Percentiles rank a stretch among this genome's conserved stretches.
Conservation (phyloP, 1,140 invertebrate genomes). For the Colletes latitarsis region DNA sequence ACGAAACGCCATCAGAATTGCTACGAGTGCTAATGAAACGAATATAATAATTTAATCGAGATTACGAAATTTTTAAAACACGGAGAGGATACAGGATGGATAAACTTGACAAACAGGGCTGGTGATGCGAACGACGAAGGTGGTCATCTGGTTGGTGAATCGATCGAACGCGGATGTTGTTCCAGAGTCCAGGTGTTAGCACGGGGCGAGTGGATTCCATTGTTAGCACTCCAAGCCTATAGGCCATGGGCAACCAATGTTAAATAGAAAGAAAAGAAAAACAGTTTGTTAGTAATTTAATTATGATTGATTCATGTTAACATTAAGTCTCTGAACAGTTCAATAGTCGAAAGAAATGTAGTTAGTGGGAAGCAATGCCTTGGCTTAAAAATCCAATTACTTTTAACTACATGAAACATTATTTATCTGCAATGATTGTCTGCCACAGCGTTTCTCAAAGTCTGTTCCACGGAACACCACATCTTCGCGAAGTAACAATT, state of each 20-base stretch:
- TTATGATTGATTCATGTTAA: conserved; percentile 77
- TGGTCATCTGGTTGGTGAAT: conserved; percentile 78
- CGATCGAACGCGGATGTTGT: conserved; percentile 80
- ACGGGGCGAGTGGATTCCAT: conserved; percentile 82
- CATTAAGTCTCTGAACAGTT: conserved; percentile 72
- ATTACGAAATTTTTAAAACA: conserved; percentile 46
- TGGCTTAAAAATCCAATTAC: conserved; percentile 3
- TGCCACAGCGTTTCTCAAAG: background rate
- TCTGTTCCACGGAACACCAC: too few species aligned
- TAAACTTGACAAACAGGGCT: conserved; percentile 79
- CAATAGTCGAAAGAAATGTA: conserved; percentile 75
- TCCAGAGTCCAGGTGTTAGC: conserved; percentile 82
- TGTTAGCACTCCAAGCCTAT: conserved; percentile 88
- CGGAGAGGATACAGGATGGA: conserved; percentile 72
- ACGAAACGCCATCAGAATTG: background rate
- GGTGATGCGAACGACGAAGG: conserved; percentile 80
- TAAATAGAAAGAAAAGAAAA: conserved; percentile 85
- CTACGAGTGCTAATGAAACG: conserved; percentile 33
- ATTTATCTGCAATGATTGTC: background rate
- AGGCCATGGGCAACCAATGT: conserved; percentile 83
- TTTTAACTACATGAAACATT: background rate
- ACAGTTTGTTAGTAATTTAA: conserved; percentile 84
- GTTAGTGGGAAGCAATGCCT: conserved; percentile 78
- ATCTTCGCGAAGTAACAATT: too few species aligned
- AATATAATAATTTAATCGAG: conserved; percentile 40